Percentiles rank a stretch among this genome's conserved stretches.
These are phyloP conservation scores for Eumaeus atala DNA, from an alignment of 1,140 invertebrate species.

Conservation along the genomic window DNA sequence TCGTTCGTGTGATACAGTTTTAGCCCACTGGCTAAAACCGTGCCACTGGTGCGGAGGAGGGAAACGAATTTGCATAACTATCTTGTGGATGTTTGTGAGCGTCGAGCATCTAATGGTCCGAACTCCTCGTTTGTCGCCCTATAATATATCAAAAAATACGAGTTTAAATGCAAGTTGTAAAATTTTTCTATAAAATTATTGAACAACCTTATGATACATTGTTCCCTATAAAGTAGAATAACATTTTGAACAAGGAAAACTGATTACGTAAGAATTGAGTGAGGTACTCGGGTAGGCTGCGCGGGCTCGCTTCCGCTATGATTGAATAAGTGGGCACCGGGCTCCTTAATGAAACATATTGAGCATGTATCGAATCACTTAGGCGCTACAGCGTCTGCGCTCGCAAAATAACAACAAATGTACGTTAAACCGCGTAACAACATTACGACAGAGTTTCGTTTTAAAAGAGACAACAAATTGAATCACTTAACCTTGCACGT, in stretches of 20 bases:
- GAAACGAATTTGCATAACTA: no score
- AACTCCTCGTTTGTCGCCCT: no score
- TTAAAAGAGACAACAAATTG: conserved; percentile 70
- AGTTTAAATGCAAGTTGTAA: no score
- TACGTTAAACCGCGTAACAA: conserved; percentile 64
- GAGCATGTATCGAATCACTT: conserved; percentile 72
- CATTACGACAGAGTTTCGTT: conserved; percentile 62
- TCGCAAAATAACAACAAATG: conserved; percentile 58
- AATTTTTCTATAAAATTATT: neutral
- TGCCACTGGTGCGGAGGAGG: no score
- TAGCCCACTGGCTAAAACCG: no score
- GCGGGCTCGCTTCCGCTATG: conserved; percentile 50
- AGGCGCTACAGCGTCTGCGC: conserved; percentile 54
- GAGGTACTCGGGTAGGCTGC: conserved; percentile 41
- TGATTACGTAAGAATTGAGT: conserved; percentile 61
- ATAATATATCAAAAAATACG: no score
- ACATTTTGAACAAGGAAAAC: conserved; percentile 55
- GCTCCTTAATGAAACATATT: conserved; percentile 72
- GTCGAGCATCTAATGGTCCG: no score
- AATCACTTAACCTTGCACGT: conserved; percentile 65
- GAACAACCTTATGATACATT: conserved; percentile 4
- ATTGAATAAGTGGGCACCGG: conserved; percentile 67
- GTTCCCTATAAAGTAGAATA: conserved; percentile 42
- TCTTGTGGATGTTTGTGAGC: no score
- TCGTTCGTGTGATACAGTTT: no score